Evolutionary conservation across 2,888 invertebrate genomes (phyloP).

Genomic region (Bellardia pandia): DNA sequence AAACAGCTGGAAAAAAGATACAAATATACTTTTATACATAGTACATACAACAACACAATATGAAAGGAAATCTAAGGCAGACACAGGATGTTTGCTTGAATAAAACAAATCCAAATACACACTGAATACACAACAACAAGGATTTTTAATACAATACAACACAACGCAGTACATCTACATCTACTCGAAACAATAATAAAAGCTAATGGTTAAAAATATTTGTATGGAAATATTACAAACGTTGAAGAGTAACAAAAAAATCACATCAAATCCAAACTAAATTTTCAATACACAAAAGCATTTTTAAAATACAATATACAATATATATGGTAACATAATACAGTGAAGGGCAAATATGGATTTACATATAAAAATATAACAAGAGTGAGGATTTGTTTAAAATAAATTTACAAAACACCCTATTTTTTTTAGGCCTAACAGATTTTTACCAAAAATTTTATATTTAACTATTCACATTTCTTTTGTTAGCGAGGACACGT

Average conservation of each 20-base stretch:
- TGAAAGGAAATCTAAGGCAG: constrained; percentile 61
- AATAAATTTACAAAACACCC: too few relatives aligned
- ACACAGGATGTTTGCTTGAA: constrained; percentile 66
- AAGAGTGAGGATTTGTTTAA: too few relatives aligned
- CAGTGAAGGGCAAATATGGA: background rate
- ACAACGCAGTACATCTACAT: background rate
- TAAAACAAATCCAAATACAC: constrained; percentile 54
- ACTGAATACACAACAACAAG: constrained; percentile 15
- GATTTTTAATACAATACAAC: constrained; percentile 2
- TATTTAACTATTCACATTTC: background rate
- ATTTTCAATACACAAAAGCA: background rate
- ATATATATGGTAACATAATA: background rate
- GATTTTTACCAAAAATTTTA: too few relatives aligned
- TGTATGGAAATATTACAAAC: constrained; percentile 8
- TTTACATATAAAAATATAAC: background rate
- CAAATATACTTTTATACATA: background rate
- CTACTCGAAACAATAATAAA: constrained; percentile 53
- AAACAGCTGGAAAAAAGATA: constrained; percentile 49
- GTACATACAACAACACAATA: constrained; percentile 24
- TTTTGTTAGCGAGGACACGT: background rate
- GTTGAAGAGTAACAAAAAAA: background rate
- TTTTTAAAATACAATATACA: background rate
- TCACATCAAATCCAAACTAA: background rate
- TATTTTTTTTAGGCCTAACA: too few relatives aligned
- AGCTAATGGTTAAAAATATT: constrained; percentile 61